phyloP scores from a whole-genome alignment of 2,113 vertebrate genomes.

The Orthonyx spaldingii region DNA sequence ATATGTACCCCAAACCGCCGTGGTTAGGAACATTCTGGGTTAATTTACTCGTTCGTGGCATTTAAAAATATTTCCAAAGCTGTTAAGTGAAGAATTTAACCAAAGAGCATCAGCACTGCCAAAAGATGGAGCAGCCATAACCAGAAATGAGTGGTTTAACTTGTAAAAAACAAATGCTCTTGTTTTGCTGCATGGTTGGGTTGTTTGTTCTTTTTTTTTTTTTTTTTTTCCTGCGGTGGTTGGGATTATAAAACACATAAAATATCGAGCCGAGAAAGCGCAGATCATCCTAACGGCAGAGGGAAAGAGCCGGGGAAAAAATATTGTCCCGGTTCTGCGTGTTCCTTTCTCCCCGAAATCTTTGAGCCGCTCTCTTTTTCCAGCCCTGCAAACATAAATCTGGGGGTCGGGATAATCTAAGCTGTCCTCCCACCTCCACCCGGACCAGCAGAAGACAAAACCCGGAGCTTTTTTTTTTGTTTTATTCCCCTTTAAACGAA shows the following conservation, averaged over 20 bases:
- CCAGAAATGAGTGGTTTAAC: background rate
- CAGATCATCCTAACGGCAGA: background rate
- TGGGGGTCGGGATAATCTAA: background rate
- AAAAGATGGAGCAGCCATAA: background rate
- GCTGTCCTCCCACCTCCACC: background rate
- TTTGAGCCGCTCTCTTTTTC: background rate
- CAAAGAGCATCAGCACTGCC: background rate
- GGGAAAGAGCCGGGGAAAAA: background rate
- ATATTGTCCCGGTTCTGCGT: background rate
- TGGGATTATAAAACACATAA: background rate
- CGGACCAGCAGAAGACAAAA: background rate
- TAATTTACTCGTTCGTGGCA: background rate
- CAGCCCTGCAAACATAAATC: background rate
- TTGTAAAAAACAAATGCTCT: background rate
- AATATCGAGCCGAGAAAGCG: background rate
- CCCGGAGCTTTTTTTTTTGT: background rate
- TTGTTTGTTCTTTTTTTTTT: no score
- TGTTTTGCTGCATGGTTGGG: background rate
- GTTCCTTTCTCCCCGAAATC: background rate
- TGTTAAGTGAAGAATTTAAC: background rate
- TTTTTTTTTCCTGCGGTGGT: rapidly evolving
- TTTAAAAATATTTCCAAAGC: background rate
- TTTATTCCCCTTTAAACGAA: background rate
- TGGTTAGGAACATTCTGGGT: background rate
- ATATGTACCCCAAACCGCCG: rapidly evolving